Evolutionary conservation across 35 echinoderm and acorn worm genomes (phyloP).

Genomic region (Ophioderma brevispina): DNA sequence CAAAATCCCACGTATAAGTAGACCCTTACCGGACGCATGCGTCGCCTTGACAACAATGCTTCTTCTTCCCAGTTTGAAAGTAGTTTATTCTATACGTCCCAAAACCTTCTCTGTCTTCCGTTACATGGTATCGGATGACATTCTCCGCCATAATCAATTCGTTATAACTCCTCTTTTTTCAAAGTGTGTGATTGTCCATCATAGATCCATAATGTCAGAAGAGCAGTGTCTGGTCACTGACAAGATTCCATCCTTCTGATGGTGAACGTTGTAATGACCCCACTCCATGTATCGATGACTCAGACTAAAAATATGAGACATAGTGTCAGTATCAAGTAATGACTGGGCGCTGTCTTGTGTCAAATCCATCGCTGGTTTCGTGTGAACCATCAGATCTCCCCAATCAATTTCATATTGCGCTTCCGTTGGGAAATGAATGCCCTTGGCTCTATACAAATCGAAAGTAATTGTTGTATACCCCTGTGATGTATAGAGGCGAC

Average conservation of each 20-base stretch:
- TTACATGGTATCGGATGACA: conserved; percentile 60
- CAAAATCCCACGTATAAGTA: conserved; percentile 97
- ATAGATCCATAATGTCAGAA: conserved; percentile 69
- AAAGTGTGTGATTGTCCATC: conserved; percentile 82
- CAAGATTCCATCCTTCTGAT: conserved; percentile 73
- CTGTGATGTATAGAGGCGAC: conserved; percentile 40
- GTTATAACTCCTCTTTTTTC: conserved; percentile 78
- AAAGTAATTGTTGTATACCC: conserved; percentile 62
- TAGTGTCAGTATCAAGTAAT: conserved; percentile 53
- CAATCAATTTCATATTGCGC: conserved; percentile 67
- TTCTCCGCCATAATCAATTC: conserved; percentile 69
- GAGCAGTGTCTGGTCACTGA: conserved; percentile 48
- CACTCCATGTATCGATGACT: conserved; percentile 65
- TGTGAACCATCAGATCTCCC: conserved; percentile 49
- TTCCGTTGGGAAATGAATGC: conserved; percentile 74
- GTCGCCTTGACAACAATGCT: conserved; percentile 76
- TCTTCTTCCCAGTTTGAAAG: conserved; percentile 74
- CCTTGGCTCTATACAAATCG: conserved; percentile 53
- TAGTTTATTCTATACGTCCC: conserved; percentile 61
- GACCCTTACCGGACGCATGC: conserved; percentile 69
- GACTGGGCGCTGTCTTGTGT: conserved; percentile 26
- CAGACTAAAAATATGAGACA: conserved; percentile 55
- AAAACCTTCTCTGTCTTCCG: conserved; percentile 65
- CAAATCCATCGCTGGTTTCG: conserved; percentile 11
- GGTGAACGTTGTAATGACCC: conserved; percentile 80